Base-by-base conservation (phyloP, 2,888 invertebrate species). In the Chrysomela aeneicollis region DNA sequence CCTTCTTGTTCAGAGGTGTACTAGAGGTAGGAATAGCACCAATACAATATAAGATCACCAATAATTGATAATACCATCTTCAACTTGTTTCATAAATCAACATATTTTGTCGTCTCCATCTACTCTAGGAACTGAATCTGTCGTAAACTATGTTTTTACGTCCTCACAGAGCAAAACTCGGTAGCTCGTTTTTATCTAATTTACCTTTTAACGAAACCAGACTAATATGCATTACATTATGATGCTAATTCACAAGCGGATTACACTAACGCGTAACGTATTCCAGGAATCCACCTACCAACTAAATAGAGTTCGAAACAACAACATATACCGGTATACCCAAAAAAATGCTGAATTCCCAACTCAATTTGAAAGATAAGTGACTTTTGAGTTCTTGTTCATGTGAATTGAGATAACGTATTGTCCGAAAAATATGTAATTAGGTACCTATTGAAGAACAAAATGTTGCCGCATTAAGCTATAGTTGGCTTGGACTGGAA, bases 191-290 rank as follows among this genome's bases (percentile, higher is more conserved):
- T 57, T 42, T 46, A 46, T 22, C 26, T 26, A 46, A 37, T 57
- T 22, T 30, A 57, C 55, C 46, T 57, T 57, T 22, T 22, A 26
- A 46, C 55, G 46, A 42, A 57, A 42, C 55, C 55, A 42, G 54
- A 54, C 55, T 26, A 18, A 57, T 57, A 46, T 57, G 26, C 46
- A 57, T 57, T 46, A 18, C 22, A 26, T 26, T 15, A 26, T 42
- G 15, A 57, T 57, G 55, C 55, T 57, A 57, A 57, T 57, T 46
- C 46, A 12, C 26, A 22, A 12, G 32, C 46, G 46, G 46, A 46
- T 57, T 46, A 46, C 46, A 57, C 15, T 22, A 26, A 6, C 26
- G 3, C 6, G 26, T 26, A 26, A 26, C 3, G 26, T 26, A 26
- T 3, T 26, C 26, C 26, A 26, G 6, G 26, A 37, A 37, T 57